phyloP scores from a whole-genome alignment of 1,140 invertebrate species.

The Vollenhovia emeryi region DNA sequence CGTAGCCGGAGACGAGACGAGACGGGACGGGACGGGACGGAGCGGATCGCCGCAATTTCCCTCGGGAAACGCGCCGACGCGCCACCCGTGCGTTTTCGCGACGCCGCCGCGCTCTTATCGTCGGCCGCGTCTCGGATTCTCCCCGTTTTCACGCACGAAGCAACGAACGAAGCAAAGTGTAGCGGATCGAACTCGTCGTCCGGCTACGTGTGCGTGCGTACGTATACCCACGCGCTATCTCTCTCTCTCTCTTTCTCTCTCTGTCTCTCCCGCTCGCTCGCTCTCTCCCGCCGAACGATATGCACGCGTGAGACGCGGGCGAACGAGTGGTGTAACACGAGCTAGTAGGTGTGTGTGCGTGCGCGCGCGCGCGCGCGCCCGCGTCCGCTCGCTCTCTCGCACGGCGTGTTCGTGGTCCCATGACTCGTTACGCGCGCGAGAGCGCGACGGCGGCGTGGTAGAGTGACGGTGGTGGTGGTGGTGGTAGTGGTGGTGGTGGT shows the following conservation, averaged over 20 bases:
- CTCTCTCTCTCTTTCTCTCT: neutral
- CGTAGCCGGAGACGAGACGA: constrained; percentile 51
- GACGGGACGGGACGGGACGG: constrained; percentile 24
- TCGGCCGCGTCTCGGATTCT: neutral
- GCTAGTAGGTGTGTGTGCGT: neutral
- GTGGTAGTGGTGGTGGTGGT: neutral
- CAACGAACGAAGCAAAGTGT: constrained; percentile 37
- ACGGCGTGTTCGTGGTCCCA: constrained; percentile 51
- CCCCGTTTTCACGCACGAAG: constrained; percentile 41
- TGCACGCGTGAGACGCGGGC: constrained; percentile 32
- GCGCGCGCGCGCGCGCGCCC: too few relatives aligned
- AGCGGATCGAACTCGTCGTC: constrained; percentile 56
- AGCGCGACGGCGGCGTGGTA: constrained; percentile 50
- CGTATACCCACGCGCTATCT: neutral
- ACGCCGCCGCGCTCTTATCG: constrained; percentile 22
- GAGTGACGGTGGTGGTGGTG: neutral
- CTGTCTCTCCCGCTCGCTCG: neutral
- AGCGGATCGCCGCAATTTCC: constrained; percentile 54
- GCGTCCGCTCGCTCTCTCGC: constrained; percentile 33
- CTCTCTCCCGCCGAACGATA: constrained; percentile 5
- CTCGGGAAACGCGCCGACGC: constrained; percentile 30
- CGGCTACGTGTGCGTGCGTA: neutral
- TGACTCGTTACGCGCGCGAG: constrained; percentile 63
- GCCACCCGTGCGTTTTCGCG: constrained; percentile 19
- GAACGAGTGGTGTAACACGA: neutral